Percentiles rank a stretch among this genome's conserved stretches.
Evolutionary conservation across 1,140 invertebrate genomes (phyloP).

Genomic region (Adoxophyes honmai): DNA sequence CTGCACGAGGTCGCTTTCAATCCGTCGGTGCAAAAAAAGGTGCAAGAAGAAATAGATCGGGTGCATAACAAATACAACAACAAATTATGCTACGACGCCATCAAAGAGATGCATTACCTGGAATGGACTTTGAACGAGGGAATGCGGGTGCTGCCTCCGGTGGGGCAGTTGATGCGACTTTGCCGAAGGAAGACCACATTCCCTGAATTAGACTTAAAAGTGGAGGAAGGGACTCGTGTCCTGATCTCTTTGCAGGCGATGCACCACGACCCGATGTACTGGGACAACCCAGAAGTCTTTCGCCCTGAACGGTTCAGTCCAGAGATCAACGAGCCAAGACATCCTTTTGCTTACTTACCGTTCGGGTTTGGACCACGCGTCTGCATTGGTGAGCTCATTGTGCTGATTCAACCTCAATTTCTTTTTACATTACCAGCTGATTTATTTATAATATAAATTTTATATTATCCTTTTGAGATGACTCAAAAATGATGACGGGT

Average conservation of each 20-base stretch:
- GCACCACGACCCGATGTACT: constrained; percentile 11
- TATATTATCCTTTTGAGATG: too few relatives aligned
- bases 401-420: neutral
- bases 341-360: constrained; percentile 73
- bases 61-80: constrained; percentile 66
- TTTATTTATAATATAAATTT: too few relatives aligned
- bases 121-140: constrained; percentile 51
- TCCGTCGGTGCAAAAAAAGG: constrained; percentile 66
- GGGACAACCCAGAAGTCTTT: constrained; percentile 53
- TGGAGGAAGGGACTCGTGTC: constrained; percentile 7
- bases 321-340: constrained; percentile 46
- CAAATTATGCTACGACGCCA: constrained; percentile 41
- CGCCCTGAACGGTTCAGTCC: constrained; percentile 75
- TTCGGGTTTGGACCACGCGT: constrained; percentile 80
- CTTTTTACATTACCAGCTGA: neutral
- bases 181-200: constrained; percentile 2
- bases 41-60: constrained; percentile 57
- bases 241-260: constrained; percentile 59
- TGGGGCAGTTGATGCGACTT: neutral
- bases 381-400: neutral
- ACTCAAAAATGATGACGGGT: too few relatives aligned
- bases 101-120: constrained; percentile 64
- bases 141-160: constrained; percentile 74
- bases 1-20: constrained; percentile 74
- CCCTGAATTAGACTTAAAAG: neutral